phyloP scores from a whole-genome alignment of 2,797 vertebrate species.

The Hoplostethus mediterraneus region DNA sequence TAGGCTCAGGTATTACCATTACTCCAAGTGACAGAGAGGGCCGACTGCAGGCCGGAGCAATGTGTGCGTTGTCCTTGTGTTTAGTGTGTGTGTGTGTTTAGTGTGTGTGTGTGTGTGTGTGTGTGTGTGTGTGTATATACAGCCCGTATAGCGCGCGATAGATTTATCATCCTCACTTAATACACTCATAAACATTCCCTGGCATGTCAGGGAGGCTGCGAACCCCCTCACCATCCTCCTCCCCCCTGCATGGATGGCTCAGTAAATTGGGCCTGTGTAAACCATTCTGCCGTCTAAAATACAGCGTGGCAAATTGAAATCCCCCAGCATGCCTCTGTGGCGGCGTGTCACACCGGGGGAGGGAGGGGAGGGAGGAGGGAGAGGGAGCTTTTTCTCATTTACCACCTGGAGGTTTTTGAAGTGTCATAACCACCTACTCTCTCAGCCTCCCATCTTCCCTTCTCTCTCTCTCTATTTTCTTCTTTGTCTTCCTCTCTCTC shows the following conservation, averaged over 20 bases:
- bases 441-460: slow-evolving; percentile 35
- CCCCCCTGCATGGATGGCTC: slow-evolving; percentile 47
- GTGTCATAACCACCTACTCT: slow-evolving; percentile 74
- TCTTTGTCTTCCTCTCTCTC: slow-evolving; percentile 5
- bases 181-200: slow-evolving; percentile 79
- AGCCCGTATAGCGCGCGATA: slow-evolving; percentile 51
- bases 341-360: slow-evolving; percentile 73
- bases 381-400: slow-evolving; percentile 78
- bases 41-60: slow-evolving; percentile 19
- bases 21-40: slow-evolving; percentile 17
- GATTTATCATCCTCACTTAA: slow-evolving; percentile 82
- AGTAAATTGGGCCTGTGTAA: slow-evolving; percentile 80
- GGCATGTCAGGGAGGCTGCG: slow-evolving; percentile 68
- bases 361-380: slow-evolving; percentile 26
- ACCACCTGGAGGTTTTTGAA: slow-evolving; percentile 79
- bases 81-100: background rate
- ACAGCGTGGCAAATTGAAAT: slow-evolving; percentile 81
- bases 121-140: slow-evolving; percentile 12
- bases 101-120: background rate
- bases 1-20: slow-evolving; percentile 10
- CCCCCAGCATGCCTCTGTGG: slow-evolving; percentile 74
- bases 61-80: slow-evolving; percentile 48
- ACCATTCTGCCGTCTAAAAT: slow-evolving; percentile 77
- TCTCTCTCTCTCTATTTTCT: slow-evolving; percentile 38
- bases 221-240: slow-evolving; percentile 27